A percentile compares a stretch with the other conserved stretches of the same genome.
phyloP scores from a whole-genome alignment of 2,113 vertebrate species.

The Mesembrinibis cayennensis region DNA sequence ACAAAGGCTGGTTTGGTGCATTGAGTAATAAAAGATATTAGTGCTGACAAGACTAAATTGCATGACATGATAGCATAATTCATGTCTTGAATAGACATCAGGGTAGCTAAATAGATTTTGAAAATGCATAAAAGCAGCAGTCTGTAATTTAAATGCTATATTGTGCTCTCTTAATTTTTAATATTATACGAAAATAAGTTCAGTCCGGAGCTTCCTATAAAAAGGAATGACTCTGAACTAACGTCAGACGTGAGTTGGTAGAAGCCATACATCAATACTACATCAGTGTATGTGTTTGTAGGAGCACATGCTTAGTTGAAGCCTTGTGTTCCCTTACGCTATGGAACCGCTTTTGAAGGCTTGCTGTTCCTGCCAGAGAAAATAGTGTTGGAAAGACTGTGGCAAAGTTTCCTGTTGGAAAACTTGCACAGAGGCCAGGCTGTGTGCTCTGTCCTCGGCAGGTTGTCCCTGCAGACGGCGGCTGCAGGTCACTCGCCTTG shows the following conservation, averaged over 20 bases:
- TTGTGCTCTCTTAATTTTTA: not conserved
- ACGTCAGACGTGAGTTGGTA: no score
- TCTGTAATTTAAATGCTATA: not conserved
- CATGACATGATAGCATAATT: not conserved
- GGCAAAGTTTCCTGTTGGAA: not conserved
- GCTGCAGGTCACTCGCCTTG: rapidly evolving
- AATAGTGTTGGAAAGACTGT: not conserved
- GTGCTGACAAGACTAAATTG: not conserved
- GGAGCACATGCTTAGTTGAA: not conserved
- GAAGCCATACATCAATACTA: not conserved
- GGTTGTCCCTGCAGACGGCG: no score
- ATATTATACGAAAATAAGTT: not conserved
- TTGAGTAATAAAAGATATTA: not conserved
- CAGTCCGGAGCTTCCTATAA: not conserved
- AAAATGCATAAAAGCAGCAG: not conserved
- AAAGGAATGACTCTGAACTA: not conserved
- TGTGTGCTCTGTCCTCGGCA: not conserved
- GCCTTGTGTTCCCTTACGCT: rapidly evolving
- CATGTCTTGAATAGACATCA: not conserved
- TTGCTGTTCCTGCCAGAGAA: not conserved
- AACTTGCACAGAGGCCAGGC: not conserved
- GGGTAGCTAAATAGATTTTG: not conserved
- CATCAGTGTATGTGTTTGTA: no score
- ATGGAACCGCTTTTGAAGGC: not conserved
- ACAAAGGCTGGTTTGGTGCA: not conserved